Conservation (phyloP, 2,888 invertebrate genomes). For the Drymonia ruficornis region DNA sequence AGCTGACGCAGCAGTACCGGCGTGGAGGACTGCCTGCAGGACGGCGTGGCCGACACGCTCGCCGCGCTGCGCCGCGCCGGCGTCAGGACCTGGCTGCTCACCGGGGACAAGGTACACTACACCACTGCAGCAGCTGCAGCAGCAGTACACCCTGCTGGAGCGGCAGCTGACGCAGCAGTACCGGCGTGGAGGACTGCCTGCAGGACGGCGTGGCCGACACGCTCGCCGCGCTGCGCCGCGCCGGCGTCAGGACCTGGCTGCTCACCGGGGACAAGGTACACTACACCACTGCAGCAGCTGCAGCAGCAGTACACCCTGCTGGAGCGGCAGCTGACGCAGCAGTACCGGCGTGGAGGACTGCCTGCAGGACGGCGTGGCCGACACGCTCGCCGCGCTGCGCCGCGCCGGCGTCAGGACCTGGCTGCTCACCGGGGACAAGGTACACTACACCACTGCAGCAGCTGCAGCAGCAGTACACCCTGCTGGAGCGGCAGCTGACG, state of each 20-base stretch:
- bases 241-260: constrained; percentile 96
- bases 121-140: constrained; percentile 60
- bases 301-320: constrained; percentile 63
- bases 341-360: constrained; percentile 96
- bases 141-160: constrained; percentile 66
- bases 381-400: constrained; percentile 91
- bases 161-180: constrained; percentile 90
- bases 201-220: constrained; percentile 95
- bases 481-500: constrained; percentile 83
- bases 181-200: constrained; percentile 94
- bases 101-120: too few relatives aligned
- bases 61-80: constrained; percentile 91
- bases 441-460: constrained; percentile 60
- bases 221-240: constrained; percentile 89
- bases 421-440: constrained; percentile 96
- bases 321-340: constrained; percentile 87
- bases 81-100: constrained; percentile 95
- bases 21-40: constrained; percentile 95
- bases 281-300: constrained; percentile 58
- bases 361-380: constrained; percentile 93
- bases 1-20: constrained; percentile 93
- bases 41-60: constrained; percentile 92
- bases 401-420: constrained; percentile 94
- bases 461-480: constrained; percentile 62
- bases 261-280: too few relatives aligned